Conservation (phyloP, 2,113 vertebrate genomes). For the Otis tarda region DNA sequence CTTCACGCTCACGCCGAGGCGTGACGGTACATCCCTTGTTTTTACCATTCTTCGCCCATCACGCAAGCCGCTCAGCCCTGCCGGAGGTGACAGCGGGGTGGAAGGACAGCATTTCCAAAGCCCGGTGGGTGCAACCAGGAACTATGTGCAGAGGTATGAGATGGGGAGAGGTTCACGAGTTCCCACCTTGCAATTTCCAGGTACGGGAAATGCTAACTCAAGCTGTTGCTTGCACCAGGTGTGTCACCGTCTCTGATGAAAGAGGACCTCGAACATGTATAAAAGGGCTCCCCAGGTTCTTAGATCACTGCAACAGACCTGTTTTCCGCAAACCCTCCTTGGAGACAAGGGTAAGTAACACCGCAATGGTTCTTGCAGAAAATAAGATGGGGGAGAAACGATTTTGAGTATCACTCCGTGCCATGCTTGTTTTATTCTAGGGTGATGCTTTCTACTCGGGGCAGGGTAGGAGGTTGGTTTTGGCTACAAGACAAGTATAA, state of each 20-base stretch:
- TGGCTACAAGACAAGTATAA: not conserved
- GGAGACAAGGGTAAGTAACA: not conserved
- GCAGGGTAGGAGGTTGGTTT: not conserved
- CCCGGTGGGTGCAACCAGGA: conserved; percentile 13
- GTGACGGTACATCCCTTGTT: rapidly evolving
- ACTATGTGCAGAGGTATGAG: not conserved
- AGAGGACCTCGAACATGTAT: not conserved
- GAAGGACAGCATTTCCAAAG: not conserved
- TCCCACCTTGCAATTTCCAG: conserved; percentile 33
- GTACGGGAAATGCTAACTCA: not conserved
- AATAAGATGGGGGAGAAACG: rapidly evolving
- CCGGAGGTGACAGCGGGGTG: not conserved
- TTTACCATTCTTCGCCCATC: not conserved
- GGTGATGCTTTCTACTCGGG: rapidly evolving
- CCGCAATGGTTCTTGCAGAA: rapidly evolving
- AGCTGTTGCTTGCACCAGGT: not conserved
- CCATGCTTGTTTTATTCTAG: rapidly evolving
- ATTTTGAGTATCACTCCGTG: rapidly evolving
- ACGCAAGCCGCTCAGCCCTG: not conserved
- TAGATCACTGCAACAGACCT: rapidly evolving
- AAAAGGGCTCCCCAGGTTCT: not conserved
- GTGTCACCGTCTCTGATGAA: conserved; percentile 26
- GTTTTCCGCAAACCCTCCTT: not conserved
- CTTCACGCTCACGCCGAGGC: rapidly evolving
- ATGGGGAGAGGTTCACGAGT: not conserved